Percentiles rank a stretch among this genome's conserved stretches.
These are phyloP conservation scores for Rhynchopsitta pachyrhyncha DNA, from an alignment of 2,113 vertebrate species.

Conservation along the genomic window DNA sequence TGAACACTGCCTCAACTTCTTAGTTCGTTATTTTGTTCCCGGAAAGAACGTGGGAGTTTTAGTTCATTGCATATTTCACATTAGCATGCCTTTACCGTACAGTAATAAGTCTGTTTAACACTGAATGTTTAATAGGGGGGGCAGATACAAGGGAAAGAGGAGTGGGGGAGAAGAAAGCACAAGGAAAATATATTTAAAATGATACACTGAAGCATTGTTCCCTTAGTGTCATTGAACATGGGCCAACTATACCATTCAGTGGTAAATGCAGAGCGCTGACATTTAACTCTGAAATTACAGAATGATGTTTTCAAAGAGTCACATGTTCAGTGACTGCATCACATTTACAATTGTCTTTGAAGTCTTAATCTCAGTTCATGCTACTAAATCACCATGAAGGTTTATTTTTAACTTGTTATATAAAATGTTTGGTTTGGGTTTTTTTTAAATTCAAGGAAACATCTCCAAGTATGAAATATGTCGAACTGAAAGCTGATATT, in stretches of 20 bases:
- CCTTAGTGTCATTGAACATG: constrained; percentile 51
- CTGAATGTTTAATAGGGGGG: background rate
- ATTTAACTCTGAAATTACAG: constrained; percentile 67
- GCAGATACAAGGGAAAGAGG: background rate
- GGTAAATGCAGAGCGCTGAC: constrained; percentile 57
- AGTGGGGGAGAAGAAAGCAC: background rate
- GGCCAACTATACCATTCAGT: constrained; percentile 32
- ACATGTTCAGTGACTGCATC: constrained; percentile 33
- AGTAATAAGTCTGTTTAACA: constrained; percentile 1
- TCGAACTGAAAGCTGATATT: constrained; percentile 52
- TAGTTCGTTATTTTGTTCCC: constrained; percentile 43
- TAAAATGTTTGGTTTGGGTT: background rate
- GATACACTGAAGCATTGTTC: constrained; percentile 23
- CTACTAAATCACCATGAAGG: constrained; percentile 65
- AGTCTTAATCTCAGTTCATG: constrained; percentile 71
- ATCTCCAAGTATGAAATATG: constrained; percentile 33
- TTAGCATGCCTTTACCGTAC: background rate
- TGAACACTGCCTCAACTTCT: background rate
- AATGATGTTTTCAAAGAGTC: constrained; percentile 41
- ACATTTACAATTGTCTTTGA: constrained; percentile 67
- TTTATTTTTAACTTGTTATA: constrained; percentile 73
- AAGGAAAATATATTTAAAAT: constrained; percentile 33
- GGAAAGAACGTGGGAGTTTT: constrained; percentile 35
- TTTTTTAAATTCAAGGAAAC: constrained; percentile 17
- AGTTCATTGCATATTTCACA: background rate